These are phyloP conservation scores for Ahaetulla prasina DNA, from an alignment of 2,113 vertebrate genomes.

Conservation along the genomic window DNA sequence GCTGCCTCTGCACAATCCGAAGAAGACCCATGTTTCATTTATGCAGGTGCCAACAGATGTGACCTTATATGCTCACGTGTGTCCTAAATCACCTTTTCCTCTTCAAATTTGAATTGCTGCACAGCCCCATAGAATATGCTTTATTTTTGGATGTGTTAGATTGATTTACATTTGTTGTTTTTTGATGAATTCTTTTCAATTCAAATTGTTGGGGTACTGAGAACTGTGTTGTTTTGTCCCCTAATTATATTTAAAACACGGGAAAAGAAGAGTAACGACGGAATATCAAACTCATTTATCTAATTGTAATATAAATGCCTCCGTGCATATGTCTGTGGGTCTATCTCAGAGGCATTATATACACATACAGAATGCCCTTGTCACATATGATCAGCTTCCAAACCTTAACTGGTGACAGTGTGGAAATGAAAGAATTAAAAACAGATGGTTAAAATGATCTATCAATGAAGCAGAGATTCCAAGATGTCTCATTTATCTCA, in stretches of 20 bases:
- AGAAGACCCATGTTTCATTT: not conserved
- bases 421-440: not conserved
- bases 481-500: constrained; percentile 1
- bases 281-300: not conserved
- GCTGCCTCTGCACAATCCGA: not conserved
- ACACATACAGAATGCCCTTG: not conserved
- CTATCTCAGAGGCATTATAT: not conserved
- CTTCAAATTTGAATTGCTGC: not conserved
- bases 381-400: not conserved
- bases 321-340: not conserved
- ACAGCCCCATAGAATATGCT: not conserved
- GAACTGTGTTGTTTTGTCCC: not conserved
- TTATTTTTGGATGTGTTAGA: not conserved
- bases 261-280: not conserved
- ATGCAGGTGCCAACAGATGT: not conserved
- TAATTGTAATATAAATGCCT: not conserved
- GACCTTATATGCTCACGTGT: not conserved
- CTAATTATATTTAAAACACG: not conserved
- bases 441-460: not conserved
- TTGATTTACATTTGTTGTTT: not conserved
- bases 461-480: not conserved
- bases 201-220: not conserved
- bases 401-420: not conserved
- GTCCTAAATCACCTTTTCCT: not conserved
- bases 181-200: not conserved